Evolutionary conservation across 2,797 vertebrate genomes (phyloP).

Genomic region (Microchirus variegatus): DNA sequence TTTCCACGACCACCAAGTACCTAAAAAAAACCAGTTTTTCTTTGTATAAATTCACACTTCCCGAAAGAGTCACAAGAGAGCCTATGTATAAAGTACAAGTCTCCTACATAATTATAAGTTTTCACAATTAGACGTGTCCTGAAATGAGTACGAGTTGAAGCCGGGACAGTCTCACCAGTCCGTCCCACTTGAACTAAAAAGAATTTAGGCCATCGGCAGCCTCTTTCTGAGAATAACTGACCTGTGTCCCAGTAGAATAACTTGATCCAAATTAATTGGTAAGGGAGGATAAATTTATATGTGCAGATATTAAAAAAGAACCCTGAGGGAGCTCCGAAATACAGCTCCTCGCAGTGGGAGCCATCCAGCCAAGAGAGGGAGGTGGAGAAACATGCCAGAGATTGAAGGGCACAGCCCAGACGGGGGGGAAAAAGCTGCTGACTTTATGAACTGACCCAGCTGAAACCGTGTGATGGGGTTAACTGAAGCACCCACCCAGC

Average conservation of each 20-base stretch:
- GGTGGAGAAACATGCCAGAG: constrained; percentile 65
- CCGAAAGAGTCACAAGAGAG: too few relatives aligned
- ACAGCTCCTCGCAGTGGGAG: constrained; percentile 43
- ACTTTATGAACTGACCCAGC: constrained; percentile 29
- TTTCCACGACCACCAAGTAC: too few relatives aligned
- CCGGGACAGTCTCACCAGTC: neutral
- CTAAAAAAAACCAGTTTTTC: too few relatives aligned
- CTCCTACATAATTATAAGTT: too few relatives aligned
- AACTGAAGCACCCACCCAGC: too few relatives aligned
- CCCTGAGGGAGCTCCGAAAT: constrained; percentile 76
- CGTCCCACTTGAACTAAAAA: constrained; percentile 47
- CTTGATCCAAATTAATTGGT: constrained; percentile 78
- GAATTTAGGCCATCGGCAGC: constrained; percentile 72
- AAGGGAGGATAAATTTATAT: constrained; percentile 69
- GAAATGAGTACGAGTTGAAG: constrained; percentile 19
- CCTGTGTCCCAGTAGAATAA: constrained; percentile 69
- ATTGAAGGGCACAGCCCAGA: constrained; percentile 61
- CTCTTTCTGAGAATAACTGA: constrained; percentile 76
- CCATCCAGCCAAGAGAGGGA: constrained; percentile 54
- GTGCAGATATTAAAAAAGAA: constrained; percentile 66
- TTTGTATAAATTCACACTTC: too few relatives aligned
- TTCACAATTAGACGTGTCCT: too few relatives aligned
- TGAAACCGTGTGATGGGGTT: too few relatives aligned
- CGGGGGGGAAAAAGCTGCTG: constrained; percentile 40
- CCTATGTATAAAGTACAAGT: too few relatives aligned